Base-by-base conservation (phyloP, 2,888 invertebrate species). In the Rhyacophila evoluta region DNA sequence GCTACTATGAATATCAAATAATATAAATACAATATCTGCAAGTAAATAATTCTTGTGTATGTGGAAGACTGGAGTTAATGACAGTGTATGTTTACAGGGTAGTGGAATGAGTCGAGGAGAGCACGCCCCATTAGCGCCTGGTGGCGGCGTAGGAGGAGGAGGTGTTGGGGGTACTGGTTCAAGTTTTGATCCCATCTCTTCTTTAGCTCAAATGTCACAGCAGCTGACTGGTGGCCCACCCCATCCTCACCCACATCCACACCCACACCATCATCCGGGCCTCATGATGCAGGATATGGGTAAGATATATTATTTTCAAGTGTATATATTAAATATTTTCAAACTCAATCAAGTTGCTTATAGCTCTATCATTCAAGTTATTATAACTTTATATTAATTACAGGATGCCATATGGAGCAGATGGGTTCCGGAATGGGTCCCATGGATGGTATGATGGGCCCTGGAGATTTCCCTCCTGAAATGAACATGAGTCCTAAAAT, bases 151-250 rank as follows among this genome's bases (percentile, higher is more conserved):
- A 87, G 84, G 93, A 92, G 88, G 91, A 85, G 84, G 82, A 85
- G 86, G 68, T 88, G 87, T 12, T 8, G 86, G 91, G 84, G 87
- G 89, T 87, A 84, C 89, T 86, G 85, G 93, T 85, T 87, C 92
- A 87, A 88, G 91, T 87, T 97, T 97, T 87, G 97, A 97, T 89
- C 97, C 97, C 0, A 97, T 97, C 84, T 95, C 97, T 74, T 97
- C 97, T 6, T 91, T 97, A 84, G 97, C 97, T 76, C 97, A 97
- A 87, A 97, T 97, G 97, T 96, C 96, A 81, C 97, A 97, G 85
- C 96, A 97, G 85, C 88, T 97, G 82, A 96, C 97, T 86, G 92
- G 81, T 4, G 79, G 79, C 19, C 74, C 82, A 87, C 84, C 85
- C 74, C 89, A 90, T 85, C 88, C 89, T 41, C 88, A 89, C 81